Conservation (phyloP, 2,797 vertebrate species). For the Urosaurus nigricauda region DNA sequence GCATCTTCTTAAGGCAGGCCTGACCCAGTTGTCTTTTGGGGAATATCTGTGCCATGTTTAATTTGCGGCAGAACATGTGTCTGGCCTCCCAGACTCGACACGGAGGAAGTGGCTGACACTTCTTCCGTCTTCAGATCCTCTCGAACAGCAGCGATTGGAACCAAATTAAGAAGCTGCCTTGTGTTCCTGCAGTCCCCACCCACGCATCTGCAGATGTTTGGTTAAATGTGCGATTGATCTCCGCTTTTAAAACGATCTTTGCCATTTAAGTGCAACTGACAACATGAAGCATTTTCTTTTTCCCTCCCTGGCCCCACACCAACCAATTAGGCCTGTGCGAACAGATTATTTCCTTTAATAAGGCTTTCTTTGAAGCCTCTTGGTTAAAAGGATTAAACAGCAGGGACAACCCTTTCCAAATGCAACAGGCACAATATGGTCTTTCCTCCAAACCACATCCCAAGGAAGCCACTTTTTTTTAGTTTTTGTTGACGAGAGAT, state of each 20-base stretch:
- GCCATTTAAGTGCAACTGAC: slow-evolving; percentile 23
- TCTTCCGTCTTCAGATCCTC: slow-evolving; percentile 54
- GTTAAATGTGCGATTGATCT: slow-evolving; percentile 25
- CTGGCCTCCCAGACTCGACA: slow-evolving; percentile 21
- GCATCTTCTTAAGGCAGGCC: neutral
- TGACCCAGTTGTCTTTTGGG: neutral
- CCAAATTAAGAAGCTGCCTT: slow-evolving; percentile 23
- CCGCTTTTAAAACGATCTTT: slow-evolving; percentile 1
- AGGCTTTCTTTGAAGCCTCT: slow-evolving; percentile 44
- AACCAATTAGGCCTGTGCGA: slow-evolving; percentile 1
- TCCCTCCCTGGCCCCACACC: neutral
- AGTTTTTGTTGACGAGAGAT: neutral
- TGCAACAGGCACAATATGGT: neutral
- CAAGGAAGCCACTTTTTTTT: neutral
- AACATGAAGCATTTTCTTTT: neutral
- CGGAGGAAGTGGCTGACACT: slow-evolving; percentile 44
- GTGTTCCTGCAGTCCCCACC: neutral
- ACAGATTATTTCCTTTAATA: slow-evolving; percentile 35
- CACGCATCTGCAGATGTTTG: neutral
- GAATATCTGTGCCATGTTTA: slow-evolving; percentile 7
- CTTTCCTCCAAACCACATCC: neutral
- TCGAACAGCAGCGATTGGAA: slow-evolving; percentile 33
- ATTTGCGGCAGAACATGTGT: slow-evolving; percentile 37
- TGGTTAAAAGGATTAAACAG: slow-evolving; percentile 28
- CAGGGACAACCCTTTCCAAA: neutral